These are phyloP conservation scores for Diabrotica undecimpunctata DNA, from an alignment of 1,140 invertebrate species.

Conservation along the genomic window DNA sequence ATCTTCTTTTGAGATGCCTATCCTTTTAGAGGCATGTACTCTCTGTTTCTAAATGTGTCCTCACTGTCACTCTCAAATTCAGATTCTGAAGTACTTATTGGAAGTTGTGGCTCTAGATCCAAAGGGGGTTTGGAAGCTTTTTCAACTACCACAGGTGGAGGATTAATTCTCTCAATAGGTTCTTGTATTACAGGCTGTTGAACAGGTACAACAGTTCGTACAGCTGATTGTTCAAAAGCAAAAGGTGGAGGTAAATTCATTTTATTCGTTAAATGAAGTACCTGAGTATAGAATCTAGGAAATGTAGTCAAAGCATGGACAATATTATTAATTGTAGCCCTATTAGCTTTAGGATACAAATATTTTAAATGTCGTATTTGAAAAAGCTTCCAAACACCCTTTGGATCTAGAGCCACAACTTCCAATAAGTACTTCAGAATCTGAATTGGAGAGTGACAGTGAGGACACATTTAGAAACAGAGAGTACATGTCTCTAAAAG, in stretches of 20 bases:
- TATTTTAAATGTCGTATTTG: conserved; percentile 55
- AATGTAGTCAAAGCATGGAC: conserved; percentile 68
- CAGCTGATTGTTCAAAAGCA: conserved; percentile 49
- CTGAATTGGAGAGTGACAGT: conserved; percentile 75
- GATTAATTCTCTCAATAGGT: neutral
- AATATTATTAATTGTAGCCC: conserved; percentile 73
- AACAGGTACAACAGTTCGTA: conserved; percentile 20
- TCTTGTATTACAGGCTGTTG: conserved; percentile 26
- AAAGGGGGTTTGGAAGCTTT: neutral
- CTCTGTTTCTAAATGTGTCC: conserved; percentile 42
- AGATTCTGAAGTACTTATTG: conserved; percentile 58
- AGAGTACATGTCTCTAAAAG: conserved; percentile 51
- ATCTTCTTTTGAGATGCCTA: conserved; percentile 55
- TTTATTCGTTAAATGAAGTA: conserved; percentile 90
- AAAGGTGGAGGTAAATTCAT: conserved; percentile 91
- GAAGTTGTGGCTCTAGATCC: conserved; percentile 10
- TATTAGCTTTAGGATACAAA: conserved; percentile 71
- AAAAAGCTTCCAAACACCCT: conserved; percentile 5
- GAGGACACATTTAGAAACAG: conserved; percentile 46
- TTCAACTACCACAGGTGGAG: conserved; percentile 16
- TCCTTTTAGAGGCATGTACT: conserved; percentile 53
- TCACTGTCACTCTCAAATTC: conserved; percentile 73
- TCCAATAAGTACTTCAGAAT: conserved; percentile 55
- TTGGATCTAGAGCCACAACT: conserved; percentile 7
- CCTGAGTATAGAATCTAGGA: conserved; percentile 71